Base-by-base conservation (phyloP, 1,140 invertebrate genomes). In the Muscidifurax raptorellus region DNA sequence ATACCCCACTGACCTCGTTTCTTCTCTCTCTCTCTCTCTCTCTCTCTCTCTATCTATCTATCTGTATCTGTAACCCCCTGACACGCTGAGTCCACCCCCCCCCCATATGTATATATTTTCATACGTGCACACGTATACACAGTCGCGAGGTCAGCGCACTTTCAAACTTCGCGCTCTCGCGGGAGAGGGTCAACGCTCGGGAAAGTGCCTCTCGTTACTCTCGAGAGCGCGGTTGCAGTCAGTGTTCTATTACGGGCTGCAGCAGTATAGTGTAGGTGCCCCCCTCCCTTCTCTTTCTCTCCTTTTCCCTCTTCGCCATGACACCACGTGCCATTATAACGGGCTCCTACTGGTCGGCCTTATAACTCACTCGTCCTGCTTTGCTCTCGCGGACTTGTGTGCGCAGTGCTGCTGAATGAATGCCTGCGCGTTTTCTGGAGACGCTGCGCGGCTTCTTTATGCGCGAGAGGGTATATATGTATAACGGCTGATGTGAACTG, bases 171-270 rank as follows among this genome's bases (percentile, higher is more conserved):
- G 52, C 52, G 52, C 52, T 59, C 32, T 66, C 80, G 66, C 27
- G 44, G 22, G n/a, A 67, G 75, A 44, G 82, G 91, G 90, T 92
- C 91, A 92, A 92, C 89, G 91, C 87, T 90, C 91, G 89, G 89
- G 88, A 92, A 92, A 92, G 89, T 89, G 88, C 88, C 89, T 91
- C 69, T 84, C 84, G 83, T 87, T 87, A 88, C 84, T 44, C 13
- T 78, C 67, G 74, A 69, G 36, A n/a, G 52, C 40, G 71, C 80
- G 32, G 86, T 86, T 86, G 88, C 86, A 86, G 87, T n/a, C 77
- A 83, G 85, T 86, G 86, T 85, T 87, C 87, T 89, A 89, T 89
- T 90, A 88, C 87, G 78, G 87, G 83, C 86, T 81, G 76, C 84
- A 86, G 69, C 27, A 59, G 69, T 72, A 36, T 36, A 74, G 52